Evolutionary conservation across 2,888 invertebrate genomes (phyloP), one percentile per base, ranked within the genome.

Genomic region (Caenorhabditis zanzibari): DNA sequence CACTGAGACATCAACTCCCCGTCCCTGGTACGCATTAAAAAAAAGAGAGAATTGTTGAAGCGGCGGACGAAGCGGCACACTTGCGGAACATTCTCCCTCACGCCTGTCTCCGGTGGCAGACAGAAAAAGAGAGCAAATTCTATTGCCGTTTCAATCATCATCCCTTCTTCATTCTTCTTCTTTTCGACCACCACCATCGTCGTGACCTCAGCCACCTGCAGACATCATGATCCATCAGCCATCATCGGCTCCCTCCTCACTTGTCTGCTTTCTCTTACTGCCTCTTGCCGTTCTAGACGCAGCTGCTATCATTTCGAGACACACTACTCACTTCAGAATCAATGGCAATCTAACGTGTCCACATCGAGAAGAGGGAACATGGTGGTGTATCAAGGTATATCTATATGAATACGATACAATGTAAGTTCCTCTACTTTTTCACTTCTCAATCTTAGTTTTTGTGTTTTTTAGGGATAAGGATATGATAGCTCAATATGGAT

Each of bases 11-110:
- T 61, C 64, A 26, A 22, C 49, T 22, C 14, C 41, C 19, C 52
- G 26, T 56, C 32, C 58, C 74, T 32, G 74, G 66, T 58, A 75
- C 74, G 44, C 16, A 2, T 7, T 14, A 1, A 24, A n/a, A 63
- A 41, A 74, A 28, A 49, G 54, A 61, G 16, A 41, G 24, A 24
- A 41, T 38, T 14, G 38, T 41, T 12, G 10, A 35, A 61, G 61
- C 35, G 61, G 61, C 35, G 61, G 61, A 35, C 61, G 35, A 59
- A 56, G 58, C 59, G 59, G 59, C 59, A 61, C 41, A 58, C 56
- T 58, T 32, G 56, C 56, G 56, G 61, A 38, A 61, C 61, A 61
- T 61, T 61, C 61, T 61, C 41, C 19, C 24, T 10, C 44, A 14
- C 44, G 44, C 44, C 44, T 47, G 47, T 47, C 47, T 47, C 47